Evolutionary conservation across 2,797 vertebrate species (phyloP).

Genomic region (Sebastes trivittatus): DNA sequence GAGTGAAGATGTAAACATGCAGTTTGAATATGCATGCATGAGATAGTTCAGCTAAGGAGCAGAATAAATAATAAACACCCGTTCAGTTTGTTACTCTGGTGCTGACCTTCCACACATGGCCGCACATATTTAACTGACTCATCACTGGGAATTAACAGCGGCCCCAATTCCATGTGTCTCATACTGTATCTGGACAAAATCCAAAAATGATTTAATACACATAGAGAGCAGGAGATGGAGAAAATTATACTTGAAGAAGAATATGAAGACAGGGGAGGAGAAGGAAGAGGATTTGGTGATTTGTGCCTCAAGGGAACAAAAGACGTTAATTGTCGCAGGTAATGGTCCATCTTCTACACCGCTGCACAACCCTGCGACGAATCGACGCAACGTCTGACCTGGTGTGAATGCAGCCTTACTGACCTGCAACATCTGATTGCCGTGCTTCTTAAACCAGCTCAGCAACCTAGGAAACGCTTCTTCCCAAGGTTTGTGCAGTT

Average conservation of each 20-base stretch:
- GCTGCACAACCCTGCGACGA: not conserved
- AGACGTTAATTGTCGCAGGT: not conserved
- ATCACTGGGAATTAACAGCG: constrained; percentile 9
- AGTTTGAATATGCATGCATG: constrained; percentile 38
- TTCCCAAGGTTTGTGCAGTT: not conserved
- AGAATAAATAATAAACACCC: constrained; percentile 57
- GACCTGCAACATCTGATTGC: not conserved
- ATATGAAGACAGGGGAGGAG: not conserved
- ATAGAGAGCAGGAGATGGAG: not conserved
- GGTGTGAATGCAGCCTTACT: not conserved
- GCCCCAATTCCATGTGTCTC: not conserved
- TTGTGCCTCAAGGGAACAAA: not conserved
- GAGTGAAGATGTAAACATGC: constrained; percentile 41
- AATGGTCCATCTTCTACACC: not conserved
- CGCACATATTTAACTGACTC: constrained; percentile 39
- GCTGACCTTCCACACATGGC: constrained; percentile 31
- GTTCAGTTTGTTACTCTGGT: not conserved
- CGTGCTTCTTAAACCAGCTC: not conserved
- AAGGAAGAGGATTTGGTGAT: too few species aligned
- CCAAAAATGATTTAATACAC: not conserved
- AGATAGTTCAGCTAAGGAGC: constrained; percentile 52
- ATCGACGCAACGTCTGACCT: not conserved
- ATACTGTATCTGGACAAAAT: not conserved
- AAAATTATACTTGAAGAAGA: too few species aligned
- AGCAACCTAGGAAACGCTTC: not conserved